Conservation (phyloP, 2,113 vertebrate genomes). For the Phyllostomus hastatus region DNA sequence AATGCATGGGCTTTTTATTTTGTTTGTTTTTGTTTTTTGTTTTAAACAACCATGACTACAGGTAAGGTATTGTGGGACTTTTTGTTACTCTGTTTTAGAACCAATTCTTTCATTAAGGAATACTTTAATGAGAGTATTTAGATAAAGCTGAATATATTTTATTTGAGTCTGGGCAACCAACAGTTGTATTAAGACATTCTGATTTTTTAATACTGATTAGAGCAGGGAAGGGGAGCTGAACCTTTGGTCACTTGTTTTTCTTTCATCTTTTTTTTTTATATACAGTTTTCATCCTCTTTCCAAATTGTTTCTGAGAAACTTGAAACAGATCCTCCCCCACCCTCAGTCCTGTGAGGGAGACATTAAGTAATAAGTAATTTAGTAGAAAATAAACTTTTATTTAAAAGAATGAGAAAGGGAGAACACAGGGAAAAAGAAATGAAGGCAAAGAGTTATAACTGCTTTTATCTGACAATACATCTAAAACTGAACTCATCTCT, state of each 20-base stretch:
- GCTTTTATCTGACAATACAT: background rate
- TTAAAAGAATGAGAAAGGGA: background rate
- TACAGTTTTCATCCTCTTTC: background rate
- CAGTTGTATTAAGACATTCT: background rate
- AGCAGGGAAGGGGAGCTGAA: background rate
- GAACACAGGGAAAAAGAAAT: background rate
- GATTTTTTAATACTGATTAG: background rate
- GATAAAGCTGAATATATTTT: background rate
- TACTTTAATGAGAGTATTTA: background rate
- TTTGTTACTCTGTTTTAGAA: background rate
- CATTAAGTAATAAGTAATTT: background rate
- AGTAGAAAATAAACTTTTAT: background rate
- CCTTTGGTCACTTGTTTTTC: background rate
- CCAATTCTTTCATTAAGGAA: background rate
- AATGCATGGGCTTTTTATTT: background rate
- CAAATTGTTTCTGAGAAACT: constrained; percentile 5
- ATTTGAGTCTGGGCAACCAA: background rate
- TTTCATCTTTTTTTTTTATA: background rate
- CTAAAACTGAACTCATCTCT: background rate
- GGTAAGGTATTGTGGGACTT: background rate
- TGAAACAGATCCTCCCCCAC: background rate
- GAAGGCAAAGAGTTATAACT: background rate
- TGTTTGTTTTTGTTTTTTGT: background rate
- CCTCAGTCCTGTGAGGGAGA: background rate
- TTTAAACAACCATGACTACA: background rate